Percentiles rank a stretch among this genome's conserved stretches.
Conservation (phyloP, 2,113 vertebrate genomes). For the Sminthopsis crassicaudata region DNA sequence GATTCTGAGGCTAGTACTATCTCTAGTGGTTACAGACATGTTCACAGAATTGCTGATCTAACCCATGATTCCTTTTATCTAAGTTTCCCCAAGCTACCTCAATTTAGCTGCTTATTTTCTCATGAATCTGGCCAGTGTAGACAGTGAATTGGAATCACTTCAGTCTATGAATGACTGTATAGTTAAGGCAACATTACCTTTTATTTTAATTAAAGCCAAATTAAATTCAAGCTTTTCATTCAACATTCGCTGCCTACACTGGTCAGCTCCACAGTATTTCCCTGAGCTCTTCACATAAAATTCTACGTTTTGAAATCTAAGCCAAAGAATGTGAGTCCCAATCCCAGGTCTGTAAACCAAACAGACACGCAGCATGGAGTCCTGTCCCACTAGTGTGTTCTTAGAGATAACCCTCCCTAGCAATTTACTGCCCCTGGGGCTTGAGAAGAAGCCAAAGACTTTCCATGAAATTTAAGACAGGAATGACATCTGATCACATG, state of each 20-base stretch:
- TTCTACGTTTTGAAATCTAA: neutral
- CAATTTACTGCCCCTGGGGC: constrained; percentile 40
- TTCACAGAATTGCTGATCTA: neutral
- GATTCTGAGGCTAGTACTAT: neutral
- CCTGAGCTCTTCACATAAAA: neutral
- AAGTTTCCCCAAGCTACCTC: neutral
- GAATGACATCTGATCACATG: constrained; percentile 15
- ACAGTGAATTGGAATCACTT: neutral
- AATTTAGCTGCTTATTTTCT: neutral
- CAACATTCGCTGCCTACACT: neutral
- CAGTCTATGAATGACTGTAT: neutral
- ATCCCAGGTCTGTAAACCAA: constrained; percentile 5
- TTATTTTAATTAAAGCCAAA: no score
- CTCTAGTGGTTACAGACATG: neutral
- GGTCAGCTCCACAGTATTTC: constrained; percentile 9
- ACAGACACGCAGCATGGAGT: neutral
- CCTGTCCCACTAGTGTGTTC: neutral
- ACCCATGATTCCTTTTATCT: neutral
- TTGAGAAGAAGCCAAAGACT: constrained; percentile 48
- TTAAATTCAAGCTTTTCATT: neutral
- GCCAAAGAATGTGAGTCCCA: neutral
- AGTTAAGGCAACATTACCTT: neutral
- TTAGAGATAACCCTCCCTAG: constrained; percentile 42
- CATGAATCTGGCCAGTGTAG: neutral
- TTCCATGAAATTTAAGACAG: constrained; percentile 51